Conservation (phyloP, 2,888 invertebrate genomes). For the Ctenicera cuprea region DNA sequence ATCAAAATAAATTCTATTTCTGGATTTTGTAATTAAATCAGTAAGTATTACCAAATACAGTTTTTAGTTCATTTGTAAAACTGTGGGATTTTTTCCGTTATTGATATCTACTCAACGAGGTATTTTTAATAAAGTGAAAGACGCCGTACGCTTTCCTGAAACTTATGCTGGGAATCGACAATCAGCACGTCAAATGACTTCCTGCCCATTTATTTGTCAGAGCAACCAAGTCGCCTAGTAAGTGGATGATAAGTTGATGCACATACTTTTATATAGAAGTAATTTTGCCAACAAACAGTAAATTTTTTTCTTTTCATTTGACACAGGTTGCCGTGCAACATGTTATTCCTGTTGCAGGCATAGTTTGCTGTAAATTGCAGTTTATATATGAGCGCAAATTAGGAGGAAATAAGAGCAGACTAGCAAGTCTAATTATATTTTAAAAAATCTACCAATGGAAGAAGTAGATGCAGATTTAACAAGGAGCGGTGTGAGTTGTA, state of each 20-base stretch:
- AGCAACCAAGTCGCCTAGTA: background rate
- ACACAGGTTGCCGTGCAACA: background rate
- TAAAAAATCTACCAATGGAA: too few relatives aligned
- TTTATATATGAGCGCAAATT: too few relatives aligned
- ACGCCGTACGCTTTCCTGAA: background rate
- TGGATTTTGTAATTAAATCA: too few relatives aligned
- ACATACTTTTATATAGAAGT: background rate
- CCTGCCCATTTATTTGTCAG: slow-evolving; percentile 16
- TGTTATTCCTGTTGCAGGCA: background rate
- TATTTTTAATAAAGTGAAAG: slow-evolving; percentile 3
- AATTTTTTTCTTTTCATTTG: slow-evolving; percentile 16
- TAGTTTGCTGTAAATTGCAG: background rate
- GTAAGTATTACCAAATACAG: background rate
- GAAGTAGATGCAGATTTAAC: too few relatives aligned
- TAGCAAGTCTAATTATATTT: too few relatives aligned
- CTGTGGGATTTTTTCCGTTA: background rate
- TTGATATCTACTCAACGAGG: background rate
- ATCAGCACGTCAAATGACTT: slow-evolving; percentile 13
- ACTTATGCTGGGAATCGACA: slow-evolving; percentile 11
- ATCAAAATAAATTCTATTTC: slow-evolving; percentile 25
- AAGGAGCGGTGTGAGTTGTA: too few relatives aligned
- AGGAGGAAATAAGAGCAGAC: too few relatives aligned
- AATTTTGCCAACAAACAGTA: slow-evolving; percentile 12
- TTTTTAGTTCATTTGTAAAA: too few relatives aligned
- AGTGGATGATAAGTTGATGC: slow-evolving; percentile 6